These are phyloP conservation scores for Rhynchonycteris naso DNA, from an alignment of 2,797 vertebrate species.

Conservation along the genomic window DNA sequence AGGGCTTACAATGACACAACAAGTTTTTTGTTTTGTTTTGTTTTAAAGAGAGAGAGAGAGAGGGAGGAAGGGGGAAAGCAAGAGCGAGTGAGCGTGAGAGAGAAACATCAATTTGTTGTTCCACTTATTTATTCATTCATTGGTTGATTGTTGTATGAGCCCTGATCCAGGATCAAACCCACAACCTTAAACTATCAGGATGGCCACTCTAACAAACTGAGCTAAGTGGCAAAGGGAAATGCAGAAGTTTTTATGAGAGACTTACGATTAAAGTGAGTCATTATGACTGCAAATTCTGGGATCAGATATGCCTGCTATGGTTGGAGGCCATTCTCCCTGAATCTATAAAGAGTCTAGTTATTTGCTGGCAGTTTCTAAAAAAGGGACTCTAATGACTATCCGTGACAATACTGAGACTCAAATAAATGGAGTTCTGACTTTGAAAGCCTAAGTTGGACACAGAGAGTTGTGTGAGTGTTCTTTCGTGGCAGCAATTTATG, in stretches of 20 bases:
- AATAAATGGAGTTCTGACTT: background rate
- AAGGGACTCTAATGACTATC: background rate
- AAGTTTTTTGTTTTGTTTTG: background rate
- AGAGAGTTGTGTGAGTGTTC: background rate
- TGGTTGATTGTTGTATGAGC: too few species aligned
- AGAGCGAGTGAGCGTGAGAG: too few species aligned
- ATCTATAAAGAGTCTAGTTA: background rate
- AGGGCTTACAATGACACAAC: background rate
- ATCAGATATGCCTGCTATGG: background rate
- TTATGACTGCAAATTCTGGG: background rate
- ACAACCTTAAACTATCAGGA: too few species aligned
- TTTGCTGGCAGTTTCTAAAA: background rate
- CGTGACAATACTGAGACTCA: background rate
- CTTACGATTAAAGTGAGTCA: background rate
- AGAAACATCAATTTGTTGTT: too few species aligned
- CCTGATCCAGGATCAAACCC: too few species aligned
- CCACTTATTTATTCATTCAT: too few species aligned
- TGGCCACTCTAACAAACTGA: too few species aligned
- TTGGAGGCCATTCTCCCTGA: background rate
- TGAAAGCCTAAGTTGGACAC: background rate
- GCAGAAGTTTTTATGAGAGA: background rate
- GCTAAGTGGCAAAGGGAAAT: too few species aligned
- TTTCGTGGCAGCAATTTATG: background rate
- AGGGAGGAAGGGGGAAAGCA: too few species aligned
- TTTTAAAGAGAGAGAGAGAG: too few species aligned